Evolutionary conservation across 2,113 vertebrate species (phyloP).

Genomic region (Corythornis vintsioides): DNA sequence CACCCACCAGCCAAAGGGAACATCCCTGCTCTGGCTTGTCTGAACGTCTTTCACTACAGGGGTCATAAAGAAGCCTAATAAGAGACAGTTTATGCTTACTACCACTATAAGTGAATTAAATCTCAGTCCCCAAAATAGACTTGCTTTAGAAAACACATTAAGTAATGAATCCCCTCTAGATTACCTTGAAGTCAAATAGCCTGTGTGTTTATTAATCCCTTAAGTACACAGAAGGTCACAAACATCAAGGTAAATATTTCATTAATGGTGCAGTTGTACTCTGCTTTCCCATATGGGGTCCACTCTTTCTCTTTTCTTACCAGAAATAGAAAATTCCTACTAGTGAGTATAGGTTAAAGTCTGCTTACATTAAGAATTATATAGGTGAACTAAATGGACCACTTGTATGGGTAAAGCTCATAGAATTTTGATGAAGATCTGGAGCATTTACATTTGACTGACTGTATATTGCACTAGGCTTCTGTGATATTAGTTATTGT

Average conservation of each 20-base stretch:
- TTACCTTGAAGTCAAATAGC: background rate
- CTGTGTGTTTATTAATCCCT: background rate
- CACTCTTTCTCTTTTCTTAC: background rate
- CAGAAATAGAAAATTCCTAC: background rate
- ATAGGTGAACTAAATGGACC: background rate
- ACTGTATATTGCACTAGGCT: background rate
- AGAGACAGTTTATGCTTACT: background rate
- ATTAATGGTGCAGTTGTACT: background rate
- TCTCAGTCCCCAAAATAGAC: background rate
- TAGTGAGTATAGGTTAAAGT: background rate
- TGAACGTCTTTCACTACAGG: background rate
- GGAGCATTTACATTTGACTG: background rate
- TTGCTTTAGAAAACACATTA: constrained; percentile 20
- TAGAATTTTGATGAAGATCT: constrained; percentile 9
- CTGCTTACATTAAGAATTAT: constrained; percentile 1
- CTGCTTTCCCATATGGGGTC: background rate
- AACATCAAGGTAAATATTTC: background rate
- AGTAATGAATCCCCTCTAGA: constrained; percentile 1
- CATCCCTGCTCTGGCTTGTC: background rate
- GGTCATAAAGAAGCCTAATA: background rate
- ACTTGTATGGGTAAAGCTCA: background rate
- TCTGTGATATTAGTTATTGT: background rate
- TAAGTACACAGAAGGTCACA: background rate
- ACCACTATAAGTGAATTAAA: background rate
- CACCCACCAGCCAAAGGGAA: background rate